Conservation (phyloP, 2,797 vertebrate genomes). For the Graptemys geographica region DNA sequence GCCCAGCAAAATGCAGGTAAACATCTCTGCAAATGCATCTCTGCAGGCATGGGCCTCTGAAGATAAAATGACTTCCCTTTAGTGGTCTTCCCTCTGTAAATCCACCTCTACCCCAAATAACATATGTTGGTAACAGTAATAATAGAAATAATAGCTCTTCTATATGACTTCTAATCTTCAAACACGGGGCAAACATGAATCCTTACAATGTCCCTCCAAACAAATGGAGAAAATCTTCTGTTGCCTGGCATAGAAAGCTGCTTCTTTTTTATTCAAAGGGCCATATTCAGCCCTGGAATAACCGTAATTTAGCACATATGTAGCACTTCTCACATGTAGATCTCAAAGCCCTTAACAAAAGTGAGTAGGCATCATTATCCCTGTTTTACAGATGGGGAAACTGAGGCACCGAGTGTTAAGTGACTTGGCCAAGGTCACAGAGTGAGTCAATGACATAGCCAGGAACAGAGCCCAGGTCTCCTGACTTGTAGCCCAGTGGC, state of each 20-base stretch:
- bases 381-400: neutral
- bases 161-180: neutral
- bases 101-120: neutral
- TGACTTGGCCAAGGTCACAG: neutral
- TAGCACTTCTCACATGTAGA: neutral
- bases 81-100: conserved; percentile 11
- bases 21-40: neutral
- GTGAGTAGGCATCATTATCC: neutral
- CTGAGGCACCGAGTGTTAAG: neutral
- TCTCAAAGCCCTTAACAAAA: neutral
- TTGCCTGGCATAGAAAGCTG: neutral
- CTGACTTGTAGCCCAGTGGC: neutral
- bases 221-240: neutral
- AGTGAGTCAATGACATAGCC: neutral
- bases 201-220: neutral
- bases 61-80: neutral
- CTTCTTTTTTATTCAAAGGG: neutral
- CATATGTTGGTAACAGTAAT: neutral
- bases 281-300: neutral
- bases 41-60: neutral
- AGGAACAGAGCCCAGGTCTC: neutral
- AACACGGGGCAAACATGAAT: neutral
- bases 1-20: neutral
- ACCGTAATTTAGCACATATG: neutral
- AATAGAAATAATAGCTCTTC: neutral